Conservation (phyloP, 2,113 vertebrate genomes). For the Maccullochella peelii region DNA sequence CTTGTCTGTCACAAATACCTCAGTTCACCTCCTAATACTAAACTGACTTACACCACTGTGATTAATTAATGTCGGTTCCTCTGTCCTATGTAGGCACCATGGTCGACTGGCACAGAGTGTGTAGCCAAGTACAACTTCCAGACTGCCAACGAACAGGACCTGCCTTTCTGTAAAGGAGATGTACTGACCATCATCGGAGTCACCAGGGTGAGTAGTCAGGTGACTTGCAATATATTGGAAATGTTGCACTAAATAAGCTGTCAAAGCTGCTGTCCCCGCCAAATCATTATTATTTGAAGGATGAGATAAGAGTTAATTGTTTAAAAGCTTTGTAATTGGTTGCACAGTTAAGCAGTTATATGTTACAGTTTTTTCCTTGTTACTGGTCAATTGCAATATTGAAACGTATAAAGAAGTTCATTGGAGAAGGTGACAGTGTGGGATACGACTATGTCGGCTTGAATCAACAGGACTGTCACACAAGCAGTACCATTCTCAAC, state of each 20-base stretch:
- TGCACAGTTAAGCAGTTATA: neutral
- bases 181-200: conserved; percentile 95
- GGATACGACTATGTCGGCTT: neutral
- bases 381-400: conserved; percentile 1
- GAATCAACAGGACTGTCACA: neutral
- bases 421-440: neutral
- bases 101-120: conserved; percentile 96
- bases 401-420: too few relatives aligned
- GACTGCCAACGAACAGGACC: conserved; percentile 94
- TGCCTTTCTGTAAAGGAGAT: conserved; percentile 97
- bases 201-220: conserved; percentile 88
- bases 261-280: neutral
- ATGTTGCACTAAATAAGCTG: neutral
- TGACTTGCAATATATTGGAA: too few relatives aligned
- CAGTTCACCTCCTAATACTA: neutral
- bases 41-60: neutral
- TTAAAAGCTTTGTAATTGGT: neutral
- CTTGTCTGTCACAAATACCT: neutral
- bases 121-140: conserved; percentile 99
- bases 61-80: neutral
- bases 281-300: neutral
- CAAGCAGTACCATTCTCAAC: neutral
- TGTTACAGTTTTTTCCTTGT: neutral
- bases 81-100: conserved; percentile 77
- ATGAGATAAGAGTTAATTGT: neutral